Evolutionary conservation across 1,140 invertebrate species (phyloP), one percentile per base, ranked within the genome.

Genomic region (Kradibia gibbosae): DNA sequence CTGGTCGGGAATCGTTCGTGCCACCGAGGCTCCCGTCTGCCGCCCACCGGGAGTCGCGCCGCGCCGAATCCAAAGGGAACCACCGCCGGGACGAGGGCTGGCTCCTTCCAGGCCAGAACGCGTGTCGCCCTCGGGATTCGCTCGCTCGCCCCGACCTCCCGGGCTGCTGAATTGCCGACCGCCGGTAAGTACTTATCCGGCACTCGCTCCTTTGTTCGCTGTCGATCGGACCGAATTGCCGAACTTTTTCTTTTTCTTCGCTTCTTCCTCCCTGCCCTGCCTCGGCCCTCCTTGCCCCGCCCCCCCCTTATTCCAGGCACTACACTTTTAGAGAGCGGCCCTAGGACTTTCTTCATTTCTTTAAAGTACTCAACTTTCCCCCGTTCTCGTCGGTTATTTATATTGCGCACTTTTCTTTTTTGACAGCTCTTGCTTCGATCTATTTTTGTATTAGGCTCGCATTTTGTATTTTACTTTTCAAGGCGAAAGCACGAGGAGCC

Each of bases 1-100:
- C 3, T 55, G 73, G 17, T 25, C 53, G 55, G n/a, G 11, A 22
- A 25, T 1, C 36, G 11, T 25, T 10, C 48, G 13, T 73, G 3
- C 36, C 36, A 55, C 62, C 20, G 13, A 17, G 10, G 22, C 15
- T 34, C 48, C 11, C 31, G 15, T 17, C 31, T 17, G 48, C 4
- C 20, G 71, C 70, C n/a, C 70, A 25, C n/a, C 28, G 45, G 28
- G 28, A 36, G 72, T 11, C 72, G 48, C 22, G 72, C 50, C 50
- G 72, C 72, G 48, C 72, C 20, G 53, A 74, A 74, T 74, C 72
- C 45, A 48, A 55, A 48, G 22, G 42, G 50, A 25, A 31, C 31
- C 31, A 36, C 60, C 22, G 2, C 60, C 31, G 5, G 31, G 60
- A 65, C 17, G 13, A 36, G 31, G 15, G 31, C 11, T 2, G 31